These are phyloP conservation scores for Merops nubicus DNA, from an alignment of 2,113 vertebrate species.

Conservation along the genomic window DNA sequence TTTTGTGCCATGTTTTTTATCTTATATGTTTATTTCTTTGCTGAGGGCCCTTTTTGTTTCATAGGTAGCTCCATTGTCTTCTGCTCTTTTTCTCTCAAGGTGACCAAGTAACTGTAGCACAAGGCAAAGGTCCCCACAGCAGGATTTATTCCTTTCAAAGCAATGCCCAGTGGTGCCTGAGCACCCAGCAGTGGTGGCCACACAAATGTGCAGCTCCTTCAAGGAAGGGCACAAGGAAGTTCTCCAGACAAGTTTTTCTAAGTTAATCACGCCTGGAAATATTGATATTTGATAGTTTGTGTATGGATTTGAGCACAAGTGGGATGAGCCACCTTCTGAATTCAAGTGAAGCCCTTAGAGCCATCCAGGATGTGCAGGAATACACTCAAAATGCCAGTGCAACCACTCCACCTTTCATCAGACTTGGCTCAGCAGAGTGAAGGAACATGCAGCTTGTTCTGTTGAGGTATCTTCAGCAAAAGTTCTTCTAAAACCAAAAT, in stretches of 20 bases:
- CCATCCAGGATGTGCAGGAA: background rate
- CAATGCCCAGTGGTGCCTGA: background rate
- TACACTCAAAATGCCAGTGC: background rate
- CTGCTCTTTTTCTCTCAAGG: background rate
- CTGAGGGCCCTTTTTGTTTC: background rate
- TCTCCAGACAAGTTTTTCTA: background rate
- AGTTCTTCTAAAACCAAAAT: background rate
- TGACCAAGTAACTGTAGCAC: background rate
- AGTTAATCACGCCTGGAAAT: background rate
- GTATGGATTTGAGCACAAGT: background rate
- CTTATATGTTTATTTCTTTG: background rate
- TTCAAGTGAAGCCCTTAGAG: background rate
- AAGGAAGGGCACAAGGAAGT: background rate
- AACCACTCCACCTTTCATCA: background rate
- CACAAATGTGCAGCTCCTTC: accelerated
- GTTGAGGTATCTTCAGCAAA: background rate
- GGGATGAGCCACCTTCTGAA: background rate
- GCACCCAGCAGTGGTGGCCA: background rate
- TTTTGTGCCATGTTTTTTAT: background rate
- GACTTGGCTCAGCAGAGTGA: background rate
- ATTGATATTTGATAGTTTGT: background rate
- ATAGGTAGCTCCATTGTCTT: background rate
- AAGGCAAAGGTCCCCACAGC: background rate
- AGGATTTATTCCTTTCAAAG: background rate
- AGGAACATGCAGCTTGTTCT: background rate